A percentile compares a stretch with the other conserved stretches of the same genome.
phyloP scores from a whole-genome alignment of 2,797 vertebrate species.

The Chrosomus eos region DNA sequence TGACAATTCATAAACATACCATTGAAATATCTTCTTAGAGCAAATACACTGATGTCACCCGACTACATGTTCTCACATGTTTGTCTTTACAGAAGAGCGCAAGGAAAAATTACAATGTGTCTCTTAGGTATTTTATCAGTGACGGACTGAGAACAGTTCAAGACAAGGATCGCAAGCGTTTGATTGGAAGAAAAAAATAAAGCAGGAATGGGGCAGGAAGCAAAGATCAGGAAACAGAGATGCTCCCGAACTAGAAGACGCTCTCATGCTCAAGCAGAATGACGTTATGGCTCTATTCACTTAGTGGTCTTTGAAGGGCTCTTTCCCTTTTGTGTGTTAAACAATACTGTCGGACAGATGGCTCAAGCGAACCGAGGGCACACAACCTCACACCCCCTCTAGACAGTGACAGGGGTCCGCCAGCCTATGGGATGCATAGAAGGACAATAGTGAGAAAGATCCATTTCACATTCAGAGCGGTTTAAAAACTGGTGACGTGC shows the following conservation, averaged over 20 bases:
- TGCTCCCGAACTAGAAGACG: conserved; percentile 27
- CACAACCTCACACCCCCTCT: conserved; percentile 44
- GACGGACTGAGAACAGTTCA: background rate
- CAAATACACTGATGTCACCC: background rate
- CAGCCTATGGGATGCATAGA: conserved; percentile 22
- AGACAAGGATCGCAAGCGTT: background rate
- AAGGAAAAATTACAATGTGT: background rate
- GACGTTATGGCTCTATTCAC: conserved; percentile 60
- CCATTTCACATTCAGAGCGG: background rate
- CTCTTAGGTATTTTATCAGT: background rate
- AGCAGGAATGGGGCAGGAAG: conserved; percentile 8
- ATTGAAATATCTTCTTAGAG: background rate
- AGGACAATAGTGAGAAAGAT: background rate
- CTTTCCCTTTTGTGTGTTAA: conserved; percentile 62
- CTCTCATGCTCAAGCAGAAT: conserved; percentile 37
- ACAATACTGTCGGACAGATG: conserved; percentile 73
- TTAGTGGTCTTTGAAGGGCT: conserved; percentile 62
- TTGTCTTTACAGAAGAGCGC: background rate
- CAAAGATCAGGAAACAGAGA: conserved; percentile 29
- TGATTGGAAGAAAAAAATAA: background rate
- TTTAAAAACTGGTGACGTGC: background rate
- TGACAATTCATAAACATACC: background rate
- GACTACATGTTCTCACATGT: conserved; percentile 23
- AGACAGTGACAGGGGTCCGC: conserved; percentile 53
- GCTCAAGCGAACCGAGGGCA: conserved; percentile 52